These are phyloP conservation scores for Muscicapa comitata DNA, from an alignment of 2,797 vertebrate genomes.

Conservation along the genomic window DNA sequence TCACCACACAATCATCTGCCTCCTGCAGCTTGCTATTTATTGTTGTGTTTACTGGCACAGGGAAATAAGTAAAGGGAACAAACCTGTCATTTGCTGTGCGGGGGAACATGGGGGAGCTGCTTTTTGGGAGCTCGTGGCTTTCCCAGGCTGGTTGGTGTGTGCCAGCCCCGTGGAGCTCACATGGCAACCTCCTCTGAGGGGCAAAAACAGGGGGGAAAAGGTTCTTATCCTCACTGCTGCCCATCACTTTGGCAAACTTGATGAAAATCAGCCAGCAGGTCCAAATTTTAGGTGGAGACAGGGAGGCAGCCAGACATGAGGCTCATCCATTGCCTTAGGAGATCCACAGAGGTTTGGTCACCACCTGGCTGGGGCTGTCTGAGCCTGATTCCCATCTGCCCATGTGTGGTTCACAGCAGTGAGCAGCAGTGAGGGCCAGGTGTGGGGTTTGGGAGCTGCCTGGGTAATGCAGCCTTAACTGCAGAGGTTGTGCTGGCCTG, in stretches of 20 bases:
- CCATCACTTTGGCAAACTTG: not conserved
- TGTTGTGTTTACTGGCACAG: constrained; percentile 31
- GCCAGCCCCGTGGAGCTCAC: not conserved
- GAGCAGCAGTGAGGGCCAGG: not conserved
- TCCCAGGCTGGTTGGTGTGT: not conserved
- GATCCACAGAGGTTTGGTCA: not conserved
- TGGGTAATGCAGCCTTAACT: not conserved
- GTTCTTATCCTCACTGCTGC: not conserved
- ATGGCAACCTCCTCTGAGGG: not conserved
- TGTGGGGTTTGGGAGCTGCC: accelerated
- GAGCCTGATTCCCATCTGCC: not conserved
- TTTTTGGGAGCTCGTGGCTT: not conserved
- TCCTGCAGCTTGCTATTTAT: constrained; percentile 57
- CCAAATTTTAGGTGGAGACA: not conserved
- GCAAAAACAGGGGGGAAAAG: not conserved
- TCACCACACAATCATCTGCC: constrained; percentile 43
- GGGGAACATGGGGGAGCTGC: not conserved
- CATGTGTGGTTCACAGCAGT: accelerated
- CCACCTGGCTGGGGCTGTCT: not conserved
- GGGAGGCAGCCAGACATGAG: not conserved
- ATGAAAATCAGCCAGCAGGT: not conserved
- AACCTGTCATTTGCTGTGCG: not conserved
- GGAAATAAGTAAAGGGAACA: constrained; percentile 7
- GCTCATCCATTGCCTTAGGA: not conserved
- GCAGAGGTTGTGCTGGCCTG: not conserved